Evolutionary conservation across 2,888 invertebrate species (phyloP).

Genomic region (Prosopocoilus inquinatus): DNA sequence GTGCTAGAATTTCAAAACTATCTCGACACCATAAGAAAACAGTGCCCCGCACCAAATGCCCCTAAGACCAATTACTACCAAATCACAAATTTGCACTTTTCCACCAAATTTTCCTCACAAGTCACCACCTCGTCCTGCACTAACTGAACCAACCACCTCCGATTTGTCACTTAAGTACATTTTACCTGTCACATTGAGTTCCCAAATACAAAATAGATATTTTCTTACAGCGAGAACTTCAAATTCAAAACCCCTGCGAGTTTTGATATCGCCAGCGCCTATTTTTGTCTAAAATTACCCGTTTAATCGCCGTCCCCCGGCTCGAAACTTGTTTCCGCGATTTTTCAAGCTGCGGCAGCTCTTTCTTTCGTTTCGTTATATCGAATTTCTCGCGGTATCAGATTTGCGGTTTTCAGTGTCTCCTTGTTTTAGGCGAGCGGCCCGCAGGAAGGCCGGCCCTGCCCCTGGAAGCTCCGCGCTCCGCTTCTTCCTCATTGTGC

Average conservation of each 20-base stretch:
- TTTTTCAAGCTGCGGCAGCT: conserved; percentile 32
- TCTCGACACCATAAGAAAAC: conserved; percentile 68
- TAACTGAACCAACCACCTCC: conserved; percentile 21
- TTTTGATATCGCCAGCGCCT: conserved; percentile 36
- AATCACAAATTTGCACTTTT: too few relatives aligned
- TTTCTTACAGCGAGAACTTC: conserved; percentile 46
- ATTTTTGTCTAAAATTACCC: conserved; percentile 16
- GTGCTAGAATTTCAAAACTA: conserved; percentile 61
- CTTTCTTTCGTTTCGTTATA: conserved; percentile 33
- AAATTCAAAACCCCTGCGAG: conserved; percentile 43
- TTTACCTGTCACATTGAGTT: conserved; percentile 48
- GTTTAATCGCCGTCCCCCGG: background rate
- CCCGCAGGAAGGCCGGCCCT: background rate
- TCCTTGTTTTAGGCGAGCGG: conserved; percentile 15
- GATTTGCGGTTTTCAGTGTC: conserved; percentile 41
- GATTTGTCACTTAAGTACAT: conserved; percentile 46
- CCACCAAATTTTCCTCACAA: too few relatives aligned
- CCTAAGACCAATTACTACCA: too few relatives aligned
- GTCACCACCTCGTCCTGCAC: background rate
- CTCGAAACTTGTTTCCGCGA: conserved; percentile 44
- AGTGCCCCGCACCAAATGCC: conserved; percentile 55
- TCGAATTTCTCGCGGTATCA: conserved; percentile 46
- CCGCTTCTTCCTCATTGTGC: background rate
- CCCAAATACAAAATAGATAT: conserved; percentile 51
- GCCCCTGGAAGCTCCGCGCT: too few relatives aligned